These are phyloP conservation scores for Platygyra sinensis DNA, from an alignment of 64 coral and sea anemone species.

Conservation along the genomic window DNA sequence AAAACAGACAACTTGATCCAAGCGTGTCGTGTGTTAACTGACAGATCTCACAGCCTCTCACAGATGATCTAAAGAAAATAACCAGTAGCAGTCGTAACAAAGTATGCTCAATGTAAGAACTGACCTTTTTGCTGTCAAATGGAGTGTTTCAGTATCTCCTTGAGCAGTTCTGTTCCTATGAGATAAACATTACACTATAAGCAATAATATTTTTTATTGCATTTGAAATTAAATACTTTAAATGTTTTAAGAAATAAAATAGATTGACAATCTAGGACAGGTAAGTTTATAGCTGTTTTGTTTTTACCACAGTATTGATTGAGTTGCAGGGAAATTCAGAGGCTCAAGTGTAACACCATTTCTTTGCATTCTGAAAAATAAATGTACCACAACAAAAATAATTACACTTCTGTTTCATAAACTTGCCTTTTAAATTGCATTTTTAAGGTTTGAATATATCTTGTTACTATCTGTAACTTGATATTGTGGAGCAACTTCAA, in stretches of 20 bases:
- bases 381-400: not conserved
- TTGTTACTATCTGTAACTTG: no score
- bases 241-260: no score
- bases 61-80: no score
- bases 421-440: not conserved
- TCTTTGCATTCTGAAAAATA: conserved; percentile 39
- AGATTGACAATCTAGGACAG: no score
- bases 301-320: conserved; percentile 78
- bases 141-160: conserved; percentile 55
- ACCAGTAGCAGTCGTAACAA: not conserved
- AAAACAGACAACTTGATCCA: no score
- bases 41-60: no score
- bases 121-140: conserved; percentile 68
- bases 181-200: not conserved
- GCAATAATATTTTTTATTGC: no score
- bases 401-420: not conserved
- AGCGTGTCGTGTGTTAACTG: no score
- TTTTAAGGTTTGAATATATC: no score
- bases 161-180: conserved; percentile 73
- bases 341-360: conserved; percentile 63
- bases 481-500: no score
- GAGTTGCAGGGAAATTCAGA: conserved; percentile 83
- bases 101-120: not conserved
- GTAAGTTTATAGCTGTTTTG: no score
- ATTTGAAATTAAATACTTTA: no score